These are phyloP conservation scores for Tolypeutes matacus DNA, from an alignment of 2,797 vertebrate genomes.

Conservation along the genomic window DNA sequence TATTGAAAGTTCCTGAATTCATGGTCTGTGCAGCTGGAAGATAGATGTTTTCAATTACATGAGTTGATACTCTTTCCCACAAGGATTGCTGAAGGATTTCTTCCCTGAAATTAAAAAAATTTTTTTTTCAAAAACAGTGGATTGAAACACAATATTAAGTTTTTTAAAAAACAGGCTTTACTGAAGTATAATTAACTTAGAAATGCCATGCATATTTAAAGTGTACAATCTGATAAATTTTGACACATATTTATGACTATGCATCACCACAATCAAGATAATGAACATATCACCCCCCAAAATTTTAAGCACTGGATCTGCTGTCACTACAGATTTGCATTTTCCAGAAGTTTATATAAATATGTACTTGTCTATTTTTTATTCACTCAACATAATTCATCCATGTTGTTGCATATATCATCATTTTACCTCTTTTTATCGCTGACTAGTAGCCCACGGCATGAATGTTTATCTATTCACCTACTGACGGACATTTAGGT, in stretches of 20 bases:
- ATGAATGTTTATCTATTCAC: neutral
- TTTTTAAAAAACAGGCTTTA: conserved; percentile 28
- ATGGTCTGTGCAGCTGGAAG: conserved; percentile 97
- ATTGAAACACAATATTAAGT: conserved; percentile 3
- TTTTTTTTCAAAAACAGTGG: conserved; percentile 49
- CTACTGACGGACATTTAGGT: neutral
- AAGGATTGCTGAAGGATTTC: conserved; percentile 97
- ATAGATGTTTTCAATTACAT: conserved; percentile 99
- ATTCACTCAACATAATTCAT: neutral
- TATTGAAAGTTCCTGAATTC: conserved; percentile 99
- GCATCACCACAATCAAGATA: neutral
- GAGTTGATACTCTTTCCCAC: conserved; percentile 98
- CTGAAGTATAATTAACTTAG: neutral
- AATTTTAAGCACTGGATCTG: neutral
- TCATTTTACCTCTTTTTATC: conserved; percentile 30
- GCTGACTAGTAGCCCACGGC: neutral
- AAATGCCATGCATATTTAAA: conserved; percentile 39
- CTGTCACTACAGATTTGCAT: neutral
- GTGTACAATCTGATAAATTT: neutral
- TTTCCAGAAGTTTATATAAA: conserved; percentile 41
- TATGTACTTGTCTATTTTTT: neutral
- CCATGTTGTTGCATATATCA: neutral
- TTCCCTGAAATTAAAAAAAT: conserved; percentile 91
- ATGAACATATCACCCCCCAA: neutral
- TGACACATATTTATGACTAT: neutral